Conservation (phyloP, 30 jellyfish, hydroid and myxozoan genomes). For the Aurelia aurita complex sp. Pacific region DNA sequence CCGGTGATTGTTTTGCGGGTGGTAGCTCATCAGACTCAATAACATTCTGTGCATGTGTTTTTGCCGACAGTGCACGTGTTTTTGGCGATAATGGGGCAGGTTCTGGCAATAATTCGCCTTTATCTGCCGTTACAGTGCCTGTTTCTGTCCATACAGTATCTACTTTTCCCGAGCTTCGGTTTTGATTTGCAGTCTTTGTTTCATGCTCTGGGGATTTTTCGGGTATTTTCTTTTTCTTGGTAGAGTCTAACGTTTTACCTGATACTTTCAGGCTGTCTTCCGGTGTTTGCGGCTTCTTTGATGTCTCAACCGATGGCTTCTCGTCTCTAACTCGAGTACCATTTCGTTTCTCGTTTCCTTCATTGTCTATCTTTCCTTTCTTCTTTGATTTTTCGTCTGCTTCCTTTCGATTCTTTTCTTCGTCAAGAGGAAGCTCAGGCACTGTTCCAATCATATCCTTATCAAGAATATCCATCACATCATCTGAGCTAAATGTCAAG, state of each 20-base stretch:
- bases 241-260: too few species aligned
- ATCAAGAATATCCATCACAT: conserved; percentile 61
- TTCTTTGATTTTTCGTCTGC: neutral
- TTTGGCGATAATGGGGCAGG: neutral
- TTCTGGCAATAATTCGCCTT: neutral
- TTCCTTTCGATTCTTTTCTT: conserved; percentile 5
- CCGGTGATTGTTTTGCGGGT: conserved; percentile 56
- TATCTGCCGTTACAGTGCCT: neutral
- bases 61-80: conserved; percentile 5
- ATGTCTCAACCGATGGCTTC: too few species aligned
- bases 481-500: conserved; percentile 67
- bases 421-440: conserved; percentile 87
- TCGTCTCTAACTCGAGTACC: conserved; percentile 8
- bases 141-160: neutral
- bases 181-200: neutral
- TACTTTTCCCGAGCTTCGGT: neutral
- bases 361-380: conserved; percentile 1
- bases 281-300: too few species aligned
- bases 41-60: conserved; percentile 1
- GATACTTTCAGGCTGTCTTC: too few species aligned
- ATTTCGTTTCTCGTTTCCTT: neutral
- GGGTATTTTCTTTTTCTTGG: too few species aligned
- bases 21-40: conserved; percentile 33
- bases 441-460: conserved; percentile 63
- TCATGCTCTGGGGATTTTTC: neutral